phyloP scores from a whole-genome alignment of 2,797 vertebrate species.

The Enteromius trimaculatus region DNA sequence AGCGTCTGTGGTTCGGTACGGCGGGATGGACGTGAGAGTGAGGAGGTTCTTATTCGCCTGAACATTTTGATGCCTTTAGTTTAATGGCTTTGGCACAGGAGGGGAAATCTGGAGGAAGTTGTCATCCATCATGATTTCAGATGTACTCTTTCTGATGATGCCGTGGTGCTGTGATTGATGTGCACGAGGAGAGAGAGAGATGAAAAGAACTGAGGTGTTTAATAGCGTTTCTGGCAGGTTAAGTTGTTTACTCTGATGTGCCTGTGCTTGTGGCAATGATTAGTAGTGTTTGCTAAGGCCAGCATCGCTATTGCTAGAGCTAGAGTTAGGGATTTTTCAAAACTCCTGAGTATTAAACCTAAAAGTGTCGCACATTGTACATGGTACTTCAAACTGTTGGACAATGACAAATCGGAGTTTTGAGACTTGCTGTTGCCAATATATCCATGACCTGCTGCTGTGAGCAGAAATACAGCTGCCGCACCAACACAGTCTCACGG shows the following conservation, averaged over 20 bases:
- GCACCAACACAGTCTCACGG: too few species aligned
- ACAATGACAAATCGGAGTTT: background rate
- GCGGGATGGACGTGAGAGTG: slow-evolving; percentile 20
- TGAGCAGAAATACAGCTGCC: background rate
- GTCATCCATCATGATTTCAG: slow-evolving; percentile 83
- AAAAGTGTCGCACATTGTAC: background rate
- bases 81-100: slow-evolving; percentile 79
- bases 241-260: slow-evolving; percentile 39
- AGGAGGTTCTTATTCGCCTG: slow-evolving; percentile 65
- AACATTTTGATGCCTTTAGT: slow-evolving; percentile 75
- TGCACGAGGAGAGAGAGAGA: slow-evolving; percentile 55
- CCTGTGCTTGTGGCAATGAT: slow-evolving; percentile 25
- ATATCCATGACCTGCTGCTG: background rate
- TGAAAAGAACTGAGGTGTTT: slow-evolving; percentile 20
- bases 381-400: background rate
- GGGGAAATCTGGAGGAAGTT: slow-evolving; percentile 78
- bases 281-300: slow-evolving; percentile 7
- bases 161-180: slow-evolving; percentile 76
- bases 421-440: background rate
- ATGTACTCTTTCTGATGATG: slow-evolving; percentile 79
- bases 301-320: background rate
- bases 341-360: background rate
- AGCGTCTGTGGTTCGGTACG: background rate
- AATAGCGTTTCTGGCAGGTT: slow-evolving; percentile 37
- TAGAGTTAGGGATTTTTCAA: slow-evolving; percentile 4